Base-by-base conservation (phyloP, 2,888 invertebrate genomes). In the Bhutanitis thaidina region DNA sequence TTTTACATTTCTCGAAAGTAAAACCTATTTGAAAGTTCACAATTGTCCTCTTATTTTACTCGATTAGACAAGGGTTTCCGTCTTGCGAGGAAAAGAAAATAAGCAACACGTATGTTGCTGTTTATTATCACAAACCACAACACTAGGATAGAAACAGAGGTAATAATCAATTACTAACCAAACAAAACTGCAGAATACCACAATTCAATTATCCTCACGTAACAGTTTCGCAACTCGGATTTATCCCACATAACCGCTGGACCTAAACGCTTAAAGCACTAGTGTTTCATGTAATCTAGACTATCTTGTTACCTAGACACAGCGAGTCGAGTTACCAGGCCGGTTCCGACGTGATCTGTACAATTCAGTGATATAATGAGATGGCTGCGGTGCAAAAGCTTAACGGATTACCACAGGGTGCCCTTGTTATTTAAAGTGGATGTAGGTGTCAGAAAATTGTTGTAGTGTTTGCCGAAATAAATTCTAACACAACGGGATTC, bases 261-360 rank as follows among this genome's bases (percentile, higher is more conserved):
- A 54, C 52, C 60, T 56, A 55, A 58, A 60, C 60, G 55, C 9
- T 47, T 5, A 29, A 46, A 53, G 53, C 41, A 43, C 55, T 44
- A 43, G 54, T 52, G 43, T 54, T 48, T 43, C 52, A 32, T 32
- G 49, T 43, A 49, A 53, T 47, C 52, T 46, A 52, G 45, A 44
- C 52, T 38, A 20, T 43, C 43, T 20, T 16, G 20, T 43, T 38
- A 37, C 43, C 14, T 32, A 43, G 49, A 7, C 30, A 7, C 25
- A 29, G 52, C 9, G 46, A 2, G 38, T 56, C 40, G 36, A 34
- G 43, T 54, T 57, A 45, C 54, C 41, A 41, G 27, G 36, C 41
- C 41, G 36, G 41, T 49, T 49, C 5, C 25, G 29, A 40, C 32
- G 29, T 25, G 27, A 41, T 29, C 48, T 41, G 40, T 49, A 27